phyloP scores from a whole-genome alignment of 2,888 invertebrate genomes.

The Biston stratarius region DNA sequence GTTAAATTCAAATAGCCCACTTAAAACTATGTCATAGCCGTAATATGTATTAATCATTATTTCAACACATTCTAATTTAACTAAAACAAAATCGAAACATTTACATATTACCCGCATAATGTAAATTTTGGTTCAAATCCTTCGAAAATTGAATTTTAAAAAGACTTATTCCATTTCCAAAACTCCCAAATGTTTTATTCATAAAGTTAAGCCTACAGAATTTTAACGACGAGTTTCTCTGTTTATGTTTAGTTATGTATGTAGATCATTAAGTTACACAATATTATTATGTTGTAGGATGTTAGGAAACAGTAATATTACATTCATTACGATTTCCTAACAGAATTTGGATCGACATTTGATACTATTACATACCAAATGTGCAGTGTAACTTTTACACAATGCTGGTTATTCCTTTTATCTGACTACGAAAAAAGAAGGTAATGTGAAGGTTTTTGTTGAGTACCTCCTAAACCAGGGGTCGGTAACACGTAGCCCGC shows the following conservation, averaged over 20 bases:
- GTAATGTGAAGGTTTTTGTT: too few relatives aligned
- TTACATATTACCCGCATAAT: not conserved
- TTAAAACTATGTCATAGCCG: not conserved
- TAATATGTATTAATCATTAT: too few relatives aligned
- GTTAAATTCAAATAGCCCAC: not conserved
- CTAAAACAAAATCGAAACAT: too few relatives aligned
- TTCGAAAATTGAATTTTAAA: not conserved
- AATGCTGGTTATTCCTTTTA: not conserved
- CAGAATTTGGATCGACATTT: slow-evolving; percentile 17
- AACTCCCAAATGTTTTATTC: slow-evolving; percentile 25
- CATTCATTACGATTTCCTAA: not conserved
- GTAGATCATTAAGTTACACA: slow-evolving; percentile 26
- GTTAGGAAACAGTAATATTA: slow-evolving; percentile 10
- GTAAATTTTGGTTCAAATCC: not conserved
- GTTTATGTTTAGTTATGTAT: slow-evolving; percentile 36
- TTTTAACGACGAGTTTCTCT: slow-evolving; percentile 35
- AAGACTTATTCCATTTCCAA: slow-evolving; percentile 1
- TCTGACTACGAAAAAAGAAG: not conserved
- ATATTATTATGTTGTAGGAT: slow-evolving; percentile 5
- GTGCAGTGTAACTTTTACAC: not conserved
- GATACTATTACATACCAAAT: not conserved
- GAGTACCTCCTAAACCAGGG: too few relatives aligned
- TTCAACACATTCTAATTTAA: too few relatives aligned
- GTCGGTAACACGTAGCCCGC: too few relatives aligned
- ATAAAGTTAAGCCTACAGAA: slow-evolving; percentile 20